These are phyloP conservation scores for Baccha elongata DNA, from an alignment of 2,888 invertebrate genomes.

Conservation along the genomic window DNA sequence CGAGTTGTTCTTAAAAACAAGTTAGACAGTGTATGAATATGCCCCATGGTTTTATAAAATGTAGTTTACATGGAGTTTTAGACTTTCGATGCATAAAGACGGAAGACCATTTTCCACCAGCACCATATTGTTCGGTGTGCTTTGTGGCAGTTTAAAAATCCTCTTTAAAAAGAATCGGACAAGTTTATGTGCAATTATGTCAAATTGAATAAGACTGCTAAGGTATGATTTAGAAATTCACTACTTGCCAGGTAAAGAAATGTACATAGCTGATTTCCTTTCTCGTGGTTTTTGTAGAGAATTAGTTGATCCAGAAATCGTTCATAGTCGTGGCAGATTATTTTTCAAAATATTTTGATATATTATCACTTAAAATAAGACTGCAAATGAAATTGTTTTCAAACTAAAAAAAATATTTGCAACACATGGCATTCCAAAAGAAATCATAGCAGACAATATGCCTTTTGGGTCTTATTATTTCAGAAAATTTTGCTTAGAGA, in stretches of 20 bases:
- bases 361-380: conserved; percentile 61
- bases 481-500: conserved; percentile 36
- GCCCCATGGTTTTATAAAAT: too few relatives aligned
- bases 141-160: too few relatives aligned
- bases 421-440: conserved; percentile 62
- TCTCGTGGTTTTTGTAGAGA: conserved; percentile 41
- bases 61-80: too few relatives aligned
- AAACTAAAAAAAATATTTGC: conserved; percentile 46
- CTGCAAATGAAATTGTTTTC: conserved; percentile 54
- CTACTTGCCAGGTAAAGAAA: conserved; percentile 58
- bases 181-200: too few relatives aligned
- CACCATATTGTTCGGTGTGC: too few relatives aligned
- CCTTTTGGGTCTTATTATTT: conserved; percentile 59
- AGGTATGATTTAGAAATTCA: conserved; percentile 73
- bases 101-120: too few relatives aligned
- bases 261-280: conserved; percentile 67
- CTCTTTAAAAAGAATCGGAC: too few relatives aligned
- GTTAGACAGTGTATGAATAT: too few relatives aligned
- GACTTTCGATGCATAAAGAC: too few relatives aligned
- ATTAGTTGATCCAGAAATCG: conserved; percentile 29
- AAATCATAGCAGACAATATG: conserved; percentile 63
- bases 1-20: too few relatives aligned
- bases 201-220: conserved; percentile 75
- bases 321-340: conserved; percentile 55
- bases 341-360: conserved; percentile 67